These are phyloP conservation scores for Acanthiza pusilla DNA, from an alignment of 2,797 vertebrate genomes.

Conservation along the genomic window DNA sequence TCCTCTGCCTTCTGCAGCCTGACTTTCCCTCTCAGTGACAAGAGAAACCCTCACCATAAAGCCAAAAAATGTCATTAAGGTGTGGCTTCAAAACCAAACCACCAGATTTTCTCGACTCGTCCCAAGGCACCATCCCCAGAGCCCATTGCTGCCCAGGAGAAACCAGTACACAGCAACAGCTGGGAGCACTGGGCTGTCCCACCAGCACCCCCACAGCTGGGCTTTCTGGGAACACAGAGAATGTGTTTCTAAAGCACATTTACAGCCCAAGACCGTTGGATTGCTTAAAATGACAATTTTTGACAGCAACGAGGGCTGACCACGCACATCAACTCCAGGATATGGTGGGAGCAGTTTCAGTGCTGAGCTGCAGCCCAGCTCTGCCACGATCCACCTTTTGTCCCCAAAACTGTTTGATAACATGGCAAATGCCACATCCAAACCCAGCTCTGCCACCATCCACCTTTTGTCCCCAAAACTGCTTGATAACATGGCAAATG, in stretches of 20 bases:
- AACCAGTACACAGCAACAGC: accelerated
- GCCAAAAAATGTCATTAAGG: not conserved
- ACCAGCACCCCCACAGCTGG: not conserved
- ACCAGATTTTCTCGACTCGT: not conserved
- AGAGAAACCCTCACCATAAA: not conserved
- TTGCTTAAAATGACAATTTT: not conserved
- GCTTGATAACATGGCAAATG: accelerated
- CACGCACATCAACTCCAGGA: accelerated
- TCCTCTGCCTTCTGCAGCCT: not conserved
- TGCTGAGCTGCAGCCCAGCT: not conserved
- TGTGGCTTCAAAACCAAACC: not conserved
- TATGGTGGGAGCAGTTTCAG: accelerated
- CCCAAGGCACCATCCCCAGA: accelerated
- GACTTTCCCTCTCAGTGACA: not conserved
- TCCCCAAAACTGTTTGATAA: not conserved
- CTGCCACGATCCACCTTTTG: accelerated
- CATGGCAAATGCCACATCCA: accelerated
- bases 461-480: not conserved
- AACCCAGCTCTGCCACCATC: accelerated
- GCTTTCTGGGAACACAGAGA: not conserved
- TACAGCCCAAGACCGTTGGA: not conserved
- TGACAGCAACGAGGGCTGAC: not conserved
- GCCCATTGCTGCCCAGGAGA: not conserved
- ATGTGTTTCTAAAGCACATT: not conserved
- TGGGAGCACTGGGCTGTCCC: not conserved